Percentiles rank a stretch among this genome's conserved stretches.
These are phyloP conservation scores for Drosophila tristis DNA, from an alignment of 1,140 invertebrate genomes.

Conservation along the genomic window DNA sequence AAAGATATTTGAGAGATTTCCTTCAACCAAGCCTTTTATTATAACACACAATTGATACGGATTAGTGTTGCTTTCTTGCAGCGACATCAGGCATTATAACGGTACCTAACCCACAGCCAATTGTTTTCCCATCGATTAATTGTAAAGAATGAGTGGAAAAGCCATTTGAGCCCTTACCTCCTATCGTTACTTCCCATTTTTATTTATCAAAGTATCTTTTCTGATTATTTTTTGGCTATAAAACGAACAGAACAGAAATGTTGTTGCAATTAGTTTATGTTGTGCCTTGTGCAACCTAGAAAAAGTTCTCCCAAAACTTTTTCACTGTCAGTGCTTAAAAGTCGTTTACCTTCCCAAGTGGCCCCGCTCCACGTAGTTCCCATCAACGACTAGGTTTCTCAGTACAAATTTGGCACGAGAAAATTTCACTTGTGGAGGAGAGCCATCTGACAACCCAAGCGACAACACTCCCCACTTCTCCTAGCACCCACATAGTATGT, in stretches of 20 bases:
- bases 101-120: no score
- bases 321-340: conserved; percentile 45
- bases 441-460: conserved; percentile 25
- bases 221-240: conserved; percentile 29
- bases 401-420: conserved; percentile 47
- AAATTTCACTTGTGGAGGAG: conserved; percentile 53
- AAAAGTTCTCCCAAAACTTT: conserved; percentile 37
- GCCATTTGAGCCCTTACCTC: neutral
- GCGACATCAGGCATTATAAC: no score
- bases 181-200: conserved; percentile 43
- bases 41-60: no score
- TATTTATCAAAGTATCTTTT: conserved; percentile 60
- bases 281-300: conserved; percentile 43
- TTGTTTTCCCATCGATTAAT: conserved; percentile 30
- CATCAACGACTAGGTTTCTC: conserved; percentile 11
- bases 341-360: conserved; percentile 29
- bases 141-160: conserved; percentile 2
- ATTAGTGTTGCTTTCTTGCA: no score
- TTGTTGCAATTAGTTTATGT: conserved; percentile 69
- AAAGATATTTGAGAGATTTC: no score
- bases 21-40: no score
- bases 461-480: conserved; percentile 26
- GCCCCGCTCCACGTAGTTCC: conserved; percentile 3
- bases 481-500: conserved; percentile 24
- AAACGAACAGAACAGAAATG: conserved; percentile 16